Evolutionary conservation across 2,797 vertebrate species (phyloP).

Genomic region (Liasis olivaceus): DNA sequence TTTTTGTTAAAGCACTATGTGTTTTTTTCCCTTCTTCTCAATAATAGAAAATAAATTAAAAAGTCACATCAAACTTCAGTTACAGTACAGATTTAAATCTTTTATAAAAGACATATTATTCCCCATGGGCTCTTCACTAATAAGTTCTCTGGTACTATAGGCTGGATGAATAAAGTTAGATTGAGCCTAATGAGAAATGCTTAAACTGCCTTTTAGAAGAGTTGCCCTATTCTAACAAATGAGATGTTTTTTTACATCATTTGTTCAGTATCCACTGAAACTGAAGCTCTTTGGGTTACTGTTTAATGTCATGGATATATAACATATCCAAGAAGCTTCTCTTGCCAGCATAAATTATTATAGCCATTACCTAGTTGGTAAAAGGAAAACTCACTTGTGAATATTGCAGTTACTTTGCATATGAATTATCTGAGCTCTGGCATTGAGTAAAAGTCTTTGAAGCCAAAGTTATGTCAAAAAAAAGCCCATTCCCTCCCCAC

Average conservation of each 20-base stretch:
- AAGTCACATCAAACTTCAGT: neutral
- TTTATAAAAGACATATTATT: constrained; percentile 56
- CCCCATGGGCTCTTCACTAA: constrained; percentile 46
- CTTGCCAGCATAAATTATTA: constrained; percentile 58
- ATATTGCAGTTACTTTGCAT: neutral
- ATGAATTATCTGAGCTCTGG: neutral
- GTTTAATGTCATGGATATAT: constrained; percentile 67
- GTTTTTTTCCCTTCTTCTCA: too few relatives aligned
- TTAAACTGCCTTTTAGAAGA: constrained; percentile 57
- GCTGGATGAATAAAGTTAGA: constrained; percentile 52
- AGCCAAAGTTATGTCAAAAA: neutral
- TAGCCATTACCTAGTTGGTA: constrained; percentile 55
- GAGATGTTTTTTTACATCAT: constrained; percentile 58
- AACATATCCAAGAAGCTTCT: constrained; percentile 47
- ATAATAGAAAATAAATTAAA: too few relatives aligned
- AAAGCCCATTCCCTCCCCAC: neutral
- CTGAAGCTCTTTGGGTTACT: constrained; percentile 60
- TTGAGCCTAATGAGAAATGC: constrained; percentile 64
- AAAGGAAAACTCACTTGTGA: constrained; percentile 50
- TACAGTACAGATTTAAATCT: constrained; percentile 26
- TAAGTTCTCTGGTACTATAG: constrained; percentile 52
- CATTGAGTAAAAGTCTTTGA: neutral
- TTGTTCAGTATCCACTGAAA: constrained; percentile 59
- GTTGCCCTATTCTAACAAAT: constrained; percentile 57
- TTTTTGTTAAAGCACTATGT: too few relatives aligned